Evolutionary conservation across 2,888 invertebrate genomes (phyloP).

Genomic region (Lithophane ornitopus): DNA sequence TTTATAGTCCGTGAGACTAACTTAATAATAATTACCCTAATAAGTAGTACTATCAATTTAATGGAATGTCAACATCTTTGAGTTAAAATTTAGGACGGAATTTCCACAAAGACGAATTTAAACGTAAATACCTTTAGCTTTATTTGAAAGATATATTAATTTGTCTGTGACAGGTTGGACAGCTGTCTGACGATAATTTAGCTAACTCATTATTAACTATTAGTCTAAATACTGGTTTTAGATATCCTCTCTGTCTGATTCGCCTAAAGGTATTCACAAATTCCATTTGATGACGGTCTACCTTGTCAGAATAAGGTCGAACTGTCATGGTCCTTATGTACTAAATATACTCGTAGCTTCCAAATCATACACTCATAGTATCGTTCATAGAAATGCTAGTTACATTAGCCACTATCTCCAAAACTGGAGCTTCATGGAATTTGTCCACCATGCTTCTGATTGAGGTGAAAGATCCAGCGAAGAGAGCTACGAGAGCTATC

Average conservation of each 20-base stretch:
- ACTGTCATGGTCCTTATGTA: constrained; percentile 21
- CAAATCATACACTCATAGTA: constrained; percentile 52
- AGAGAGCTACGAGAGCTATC: constrained; percentile 82
- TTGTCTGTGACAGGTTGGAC: constrained; percentile 1
- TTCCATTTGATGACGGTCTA: not conserved
- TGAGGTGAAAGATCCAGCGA: constrained; percentile 85
- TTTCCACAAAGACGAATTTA: constrained; percentile 8
- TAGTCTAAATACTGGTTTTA: not conserved
- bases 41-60: constrained; percentile 23
- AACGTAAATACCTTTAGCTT: not conserved
- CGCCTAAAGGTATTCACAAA: constrained; percentile 8
- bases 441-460: constrained; percentile 81
- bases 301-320: constrained; percentile 9
- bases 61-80: constrained; percentile 38
- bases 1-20: constrained; percentile 63
- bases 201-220: not conserved
- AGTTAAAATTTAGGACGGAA: constrained; percentile 16
- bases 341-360: not conserved
- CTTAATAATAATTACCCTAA: constrained; percentile 22
- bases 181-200: not conserved
- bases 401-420: constrained; percentile 55
- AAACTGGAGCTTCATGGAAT: constrained; percentile 60
- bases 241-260: not conserved
- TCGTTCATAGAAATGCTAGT: constrained; percentile 56
- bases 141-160: constrained; percentile 16